A percentile compares a stretch with the other conserved stretches of the same genome.
Conservation (phyloP, 64 coral and sea anemone species). For the Cladopsammia gracilis region DNA sequence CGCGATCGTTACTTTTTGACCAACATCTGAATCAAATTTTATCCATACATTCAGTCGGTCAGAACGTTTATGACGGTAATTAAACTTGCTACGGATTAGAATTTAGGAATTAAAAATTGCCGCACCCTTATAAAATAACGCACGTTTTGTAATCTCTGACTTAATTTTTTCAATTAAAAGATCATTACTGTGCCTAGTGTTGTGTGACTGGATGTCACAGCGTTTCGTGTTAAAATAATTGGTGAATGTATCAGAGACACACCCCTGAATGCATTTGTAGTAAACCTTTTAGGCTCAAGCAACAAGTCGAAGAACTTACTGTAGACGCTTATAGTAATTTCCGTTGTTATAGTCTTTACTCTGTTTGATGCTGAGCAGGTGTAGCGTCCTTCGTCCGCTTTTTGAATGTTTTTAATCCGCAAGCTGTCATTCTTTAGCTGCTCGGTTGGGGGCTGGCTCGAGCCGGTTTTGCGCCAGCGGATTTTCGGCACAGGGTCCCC, state of each 20-base stretch:
- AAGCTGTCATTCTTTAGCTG: slow-evolving; percentile 54
- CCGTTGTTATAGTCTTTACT: slow-evolving; percentile 3
- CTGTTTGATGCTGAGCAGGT: slow-evolving; percentile 41
- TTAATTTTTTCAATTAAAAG: too few species aligned
- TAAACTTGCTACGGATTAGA: too few species aligned
- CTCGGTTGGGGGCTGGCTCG: not conserved
- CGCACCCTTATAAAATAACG: too few species aligned
- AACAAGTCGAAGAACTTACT: not conserved
- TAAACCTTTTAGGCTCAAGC: not conserved
- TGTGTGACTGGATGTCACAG: too few species aligned
- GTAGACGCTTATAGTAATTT: slow-evolving; percentile 60
- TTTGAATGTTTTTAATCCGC: slow-evolving; percentile 28
- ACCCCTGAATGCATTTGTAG: not conserved
- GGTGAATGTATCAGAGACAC: not conserved
- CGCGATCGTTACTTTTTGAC: too few species aligned
- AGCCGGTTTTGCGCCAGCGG: slow-evolving; percentile 37
- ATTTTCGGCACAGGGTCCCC: slow-evolving; percentile 59
- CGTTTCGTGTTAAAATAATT: too few species aligned
- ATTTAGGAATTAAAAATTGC: too few species aligned
- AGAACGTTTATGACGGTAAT: too few species aligned
- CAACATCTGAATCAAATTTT: too few species aligned
- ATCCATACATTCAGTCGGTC: too few species aligned
- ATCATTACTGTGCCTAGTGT: too few species aligned
- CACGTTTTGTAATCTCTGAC: too few species aligned
- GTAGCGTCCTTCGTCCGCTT: slow-evolving; percentile 41